A percentile compares a stretch with the other conserved stretches of the same genome.
Evolutionary conservation across 2,888 invertebrate genomes (phyloP).

Genomic region (Camponotus fellah): DNA sequence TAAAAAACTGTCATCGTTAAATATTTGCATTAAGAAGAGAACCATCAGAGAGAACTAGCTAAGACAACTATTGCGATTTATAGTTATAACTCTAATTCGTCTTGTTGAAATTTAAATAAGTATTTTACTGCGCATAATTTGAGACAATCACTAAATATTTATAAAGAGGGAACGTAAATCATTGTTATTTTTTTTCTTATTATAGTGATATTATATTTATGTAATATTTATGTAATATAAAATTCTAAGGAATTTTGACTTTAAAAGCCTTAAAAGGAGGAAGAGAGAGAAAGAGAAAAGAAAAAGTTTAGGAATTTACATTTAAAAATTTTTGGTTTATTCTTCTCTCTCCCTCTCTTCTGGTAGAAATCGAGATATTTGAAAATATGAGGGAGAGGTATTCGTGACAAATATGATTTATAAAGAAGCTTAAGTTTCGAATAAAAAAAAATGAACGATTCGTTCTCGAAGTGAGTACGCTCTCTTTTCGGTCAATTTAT

Average conservation of each 20-base stretch:
- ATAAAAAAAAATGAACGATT: constrained; percentile 32
- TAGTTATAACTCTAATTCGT: not conserved
- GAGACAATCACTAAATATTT: not conserved
- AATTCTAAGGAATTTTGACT: not conserved
- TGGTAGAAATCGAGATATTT: not conserved
- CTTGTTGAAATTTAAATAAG: not conserved
- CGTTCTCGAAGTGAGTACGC: constrained; percentile 25
- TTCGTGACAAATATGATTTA: constrained; percentile 31
- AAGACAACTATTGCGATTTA: constrained; percentile 23
- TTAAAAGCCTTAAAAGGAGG: not conserved
- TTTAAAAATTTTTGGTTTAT: constrained; percentile 2
- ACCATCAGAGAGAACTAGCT: not conserved
- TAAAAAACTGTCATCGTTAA: constrained; percentile 39
- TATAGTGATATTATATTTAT: not conserved
- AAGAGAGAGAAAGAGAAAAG: not conserved
- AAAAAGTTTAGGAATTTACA: not conserved
- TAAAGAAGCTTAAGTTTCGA: constrained; percentile 18
- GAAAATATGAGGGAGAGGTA: constrained; percentile 5
- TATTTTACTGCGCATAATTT: constrained; percentile 9
- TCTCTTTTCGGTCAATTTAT: constrained; percentile 28
- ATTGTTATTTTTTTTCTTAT: not conserved
- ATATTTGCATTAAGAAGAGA: constrained; percentile 42
- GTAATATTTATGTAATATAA: not conserved
- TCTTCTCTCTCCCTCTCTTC: not conserved
- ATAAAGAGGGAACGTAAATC: not conserved